A percentile compares a stretch with the other conserved stretches of the same genome.
These are phyloP conservation scores for Himalopsyche phryganea DNA, from an alignment of 1,140 invertebrate species.

Conservation along the genomic window DNA sequence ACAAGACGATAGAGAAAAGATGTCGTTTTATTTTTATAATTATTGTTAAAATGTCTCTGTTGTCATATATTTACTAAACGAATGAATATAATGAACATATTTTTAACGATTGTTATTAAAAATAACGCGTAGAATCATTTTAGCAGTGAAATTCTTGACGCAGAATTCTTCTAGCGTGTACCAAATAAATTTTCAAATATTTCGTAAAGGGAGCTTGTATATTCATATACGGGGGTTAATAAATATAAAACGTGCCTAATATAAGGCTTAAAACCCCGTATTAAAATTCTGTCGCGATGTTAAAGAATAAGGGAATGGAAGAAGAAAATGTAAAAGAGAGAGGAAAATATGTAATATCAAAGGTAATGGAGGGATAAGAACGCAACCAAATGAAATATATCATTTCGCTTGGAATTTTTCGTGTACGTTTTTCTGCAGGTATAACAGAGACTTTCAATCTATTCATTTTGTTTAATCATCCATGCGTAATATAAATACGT, in stretches of 20 bases:
- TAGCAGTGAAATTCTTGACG: no score
- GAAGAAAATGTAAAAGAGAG: background rate
- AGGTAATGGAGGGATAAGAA: conserved; percentile 5
- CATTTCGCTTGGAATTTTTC: conserved; percentile 1
- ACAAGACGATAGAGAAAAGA: no score
- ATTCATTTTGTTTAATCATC: no score
- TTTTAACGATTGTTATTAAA: no score
- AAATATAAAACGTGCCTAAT: conserved; percentile 8
- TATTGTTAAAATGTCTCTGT: no score
- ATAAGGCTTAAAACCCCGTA: background rate
- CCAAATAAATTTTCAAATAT: background rate
- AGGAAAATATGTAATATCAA: conserved; percentile 7
- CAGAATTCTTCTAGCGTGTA: no score
- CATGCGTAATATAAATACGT: no score
- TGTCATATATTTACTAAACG: no score
- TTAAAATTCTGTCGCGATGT: background rate
- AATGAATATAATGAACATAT: no score
- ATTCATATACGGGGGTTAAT: conserved; percentile 4
- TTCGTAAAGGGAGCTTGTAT: background rate
- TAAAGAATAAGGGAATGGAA: background rate
- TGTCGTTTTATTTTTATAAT: no score
- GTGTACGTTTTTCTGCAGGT: conserved; percentile 1
- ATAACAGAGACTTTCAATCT: no score
- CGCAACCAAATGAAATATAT: conserved; percentile 8
- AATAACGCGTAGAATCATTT: no score